phyloP scores from a whole-genome alignment of 1,140 invertebrate genomes.

The Neoseiulus cucumeris region DNA sequence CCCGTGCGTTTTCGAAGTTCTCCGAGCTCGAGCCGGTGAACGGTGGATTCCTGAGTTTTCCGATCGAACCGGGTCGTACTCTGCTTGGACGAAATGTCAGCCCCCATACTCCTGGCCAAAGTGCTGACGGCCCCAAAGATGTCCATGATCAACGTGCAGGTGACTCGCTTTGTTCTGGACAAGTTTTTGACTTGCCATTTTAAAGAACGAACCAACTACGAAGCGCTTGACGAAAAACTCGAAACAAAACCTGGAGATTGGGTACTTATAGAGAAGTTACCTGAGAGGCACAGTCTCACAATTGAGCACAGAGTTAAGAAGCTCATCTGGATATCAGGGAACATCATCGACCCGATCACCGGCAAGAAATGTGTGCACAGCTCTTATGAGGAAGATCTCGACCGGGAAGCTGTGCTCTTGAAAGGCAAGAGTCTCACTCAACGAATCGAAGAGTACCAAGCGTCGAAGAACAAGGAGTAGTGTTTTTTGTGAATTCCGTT shows the following conservation, averaged over 20 bases:
- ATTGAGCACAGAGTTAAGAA: conserved; percentile 19
- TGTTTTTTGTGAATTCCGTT: too few relatives aligned
- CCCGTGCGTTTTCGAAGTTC: too few relatives aligned
- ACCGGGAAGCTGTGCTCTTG: conserved; percentile 14
- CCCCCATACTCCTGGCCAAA: background rate
- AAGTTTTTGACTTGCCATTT: background rate
- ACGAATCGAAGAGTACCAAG: too few relatives aligned
- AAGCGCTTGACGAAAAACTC: background rate
- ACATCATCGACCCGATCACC: conserved; percentile 20
- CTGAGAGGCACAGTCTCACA: conserved; percentile 12
- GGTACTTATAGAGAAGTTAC: conserved; percentile 13
- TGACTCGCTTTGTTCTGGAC: background rate
- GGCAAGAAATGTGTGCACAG: conserved; percentile 17
- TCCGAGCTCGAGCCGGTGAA: too few relatives aligned
- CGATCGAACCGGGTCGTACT: too few relatives aligned
- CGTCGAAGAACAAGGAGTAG: too few relatives aligned
- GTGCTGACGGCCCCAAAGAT: background rate
- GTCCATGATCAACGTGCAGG: background rate
- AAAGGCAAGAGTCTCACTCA: background rate
- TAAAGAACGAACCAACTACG: background rate
- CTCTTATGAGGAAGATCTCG: conserved; percentile 19
- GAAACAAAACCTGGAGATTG: background rate
- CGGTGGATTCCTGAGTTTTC: too few relatives aligned
- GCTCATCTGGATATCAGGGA: conserved; percentile 19
- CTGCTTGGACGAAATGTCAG: too few relatives aligned